These are phyloP conservation scores for Andinoacara biseriatus DNA, from an alignment of 2,113 vertebrate species.

Conservation along the genomic window DNA sequence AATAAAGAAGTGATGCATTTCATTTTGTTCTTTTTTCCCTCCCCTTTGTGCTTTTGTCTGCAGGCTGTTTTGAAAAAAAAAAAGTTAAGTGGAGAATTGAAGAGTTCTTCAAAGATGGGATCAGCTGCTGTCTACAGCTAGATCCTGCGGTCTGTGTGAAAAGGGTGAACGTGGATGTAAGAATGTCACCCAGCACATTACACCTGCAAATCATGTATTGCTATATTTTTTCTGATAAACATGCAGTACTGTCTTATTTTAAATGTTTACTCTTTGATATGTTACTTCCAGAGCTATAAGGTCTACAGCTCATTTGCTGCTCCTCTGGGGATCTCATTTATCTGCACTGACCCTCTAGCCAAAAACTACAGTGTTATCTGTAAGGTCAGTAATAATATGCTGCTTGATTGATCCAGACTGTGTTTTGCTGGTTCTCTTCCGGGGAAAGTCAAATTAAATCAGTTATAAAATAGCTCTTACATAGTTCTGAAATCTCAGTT, in stretches of 20 bases:
- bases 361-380: conserved; percentile 90
- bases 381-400: conserved; percentile 80
- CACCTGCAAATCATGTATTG: not conserved
- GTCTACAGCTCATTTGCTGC: conserved; percentile 93
- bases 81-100: conserved; percentile 80
- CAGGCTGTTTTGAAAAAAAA: conserved; percentile 84
- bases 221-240: not conserved
- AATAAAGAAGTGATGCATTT: not conserved
- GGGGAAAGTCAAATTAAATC: not conserved
- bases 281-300: conserved; percentile 84
- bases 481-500: not conserved
- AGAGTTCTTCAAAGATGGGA: conserved; percentile 84
- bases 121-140: conserved; percentile 86
- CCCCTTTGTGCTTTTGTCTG: not conserved
- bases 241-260: not conserved
- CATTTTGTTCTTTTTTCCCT: not conserved
- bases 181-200: conserved; percentile 10
- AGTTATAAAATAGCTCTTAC: not conserved
- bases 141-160: conserved; percentile 88
- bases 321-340: conserved; percentile 90
- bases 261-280: conserved; percentile 1
- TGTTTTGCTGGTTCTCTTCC: not conserved
- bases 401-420: not conserved
- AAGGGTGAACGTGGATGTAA: conserved; percentile 86
- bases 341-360: conserved; percentile 87